Evolutionary conservation across 2,888 invertebrate genomes (phyloP).

Genomic region (Plutella xylostella): DNA sequence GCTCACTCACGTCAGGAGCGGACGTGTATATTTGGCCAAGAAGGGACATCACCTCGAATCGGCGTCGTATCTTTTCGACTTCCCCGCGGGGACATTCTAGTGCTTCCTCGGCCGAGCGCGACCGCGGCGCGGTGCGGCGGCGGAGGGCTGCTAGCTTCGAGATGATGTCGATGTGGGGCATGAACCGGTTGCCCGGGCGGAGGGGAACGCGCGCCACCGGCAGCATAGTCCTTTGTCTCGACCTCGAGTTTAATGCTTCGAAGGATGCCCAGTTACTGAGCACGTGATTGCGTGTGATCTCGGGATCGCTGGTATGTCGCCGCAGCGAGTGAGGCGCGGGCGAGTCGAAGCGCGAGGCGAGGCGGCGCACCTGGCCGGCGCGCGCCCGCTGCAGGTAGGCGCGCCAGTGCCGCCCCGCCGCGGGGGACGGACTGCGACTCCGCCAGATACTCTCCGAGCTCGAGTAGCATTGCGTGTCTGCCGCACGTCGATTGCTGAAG

Average conservation of each 20-base stretch:
- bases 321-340: conserved; percentile 69
- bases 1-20: conserved; percentile 81
- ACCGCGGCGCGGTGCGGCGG: conserved; percentile 52
- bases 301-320: conserved; percentile 83
- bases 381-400: conserved; percentile 78
- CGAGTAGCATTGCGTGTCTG: conserved; percentile 65
- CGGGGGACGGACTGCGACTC: conserved; percentile 80
- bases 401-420: conserved; percentile 76
- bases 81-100: conserved; percentile 72
- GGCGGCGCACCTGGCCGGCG: conserved; percentile 81
- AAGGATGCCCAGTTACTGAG: conserved; percentile 62
- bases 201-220: conserved; percentile 75
- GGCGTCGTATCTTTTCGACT: conserved; percentile 77
- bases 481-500: conserved; percentile 55
- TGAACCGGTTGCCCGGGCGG: conserved; percentile 77
- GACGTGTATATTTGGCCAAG: conserved; percentile 85
- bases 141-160: conserved; percentile 82
- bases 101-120: conserved; percentile 60
- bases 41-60: conserved; percentile 79
- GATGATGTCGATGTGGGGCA: conserved; percentile 92
- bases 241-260: conserved; percentile 38
- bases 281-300: conserved; percentile 61
- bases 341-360: conserved; percentile 84
- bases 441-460: conserved; percentile 76
- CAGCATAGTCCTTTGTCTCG: conserved; percentile 53